Evolutionary conservation across 2,113 vertebrate species (phyloP).

Genomic region (Cyphomyrus discorhynchus): DNA sequence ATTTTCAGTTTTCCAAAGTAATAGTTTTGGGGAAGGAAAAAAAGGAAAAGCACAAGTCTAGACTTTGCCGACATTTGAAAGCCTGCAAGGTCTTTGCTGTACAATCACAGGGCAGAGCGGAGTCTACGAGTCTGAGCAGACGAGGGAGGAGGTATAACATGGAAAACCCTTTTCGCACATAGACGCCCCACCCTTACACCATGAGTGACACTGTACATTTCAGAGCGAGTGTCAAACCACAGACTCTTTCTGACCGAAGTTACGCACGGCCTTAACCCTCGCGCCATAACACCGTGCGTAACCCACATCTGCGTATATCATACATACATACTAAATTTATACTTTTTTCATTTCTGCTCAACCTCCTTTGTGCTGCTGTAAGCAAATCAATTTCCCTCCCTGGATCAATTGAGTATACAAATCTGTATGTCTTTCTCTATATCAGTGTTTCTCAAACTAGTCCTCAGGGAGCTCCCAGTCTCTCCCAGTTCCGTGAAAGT

Average conservation of each 20-base stretch:
- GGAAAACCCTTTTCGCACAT: constrained; percentile 35
- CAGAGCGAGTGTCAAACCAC: background rate
- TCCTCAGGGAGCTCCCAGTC: no score
- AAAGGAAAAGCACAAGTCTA: background rate
- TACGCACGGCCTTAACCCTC: background rate
- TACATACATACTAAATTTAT: background rate
- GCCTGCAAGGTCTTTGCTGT: background rate
- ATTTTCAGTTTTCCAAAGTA: background rate
- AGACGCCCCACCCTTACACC: constrained; percentile 39
- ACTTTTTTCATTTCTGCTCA: background rate
- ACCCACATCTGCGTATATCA: background rate
- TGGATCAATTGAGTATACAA: background rate
- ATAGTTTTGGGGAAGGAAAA: background rate
- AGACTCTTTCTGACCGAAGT: background rate
- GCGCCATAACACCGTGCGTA: background rate
- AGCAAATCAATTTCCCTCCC: background rate
- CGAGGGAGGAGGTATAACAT: constrained; percentile 16
- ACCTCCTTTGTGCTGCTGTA: background rate
- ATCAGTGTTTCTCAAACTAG: background rate
- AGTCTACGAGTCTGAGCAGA: background rate
- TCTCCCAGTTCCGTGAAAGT: background rate
- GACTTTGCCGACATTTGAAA: background rate
- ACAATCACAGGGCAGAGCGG: background rate
- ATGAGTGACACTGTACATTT: background rate
- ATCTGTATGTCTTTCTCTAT: background rate